Base-by-base conservation (phyloP, 2,888 invertebrate species). In the Nemotelus pantherinus region DNA sequence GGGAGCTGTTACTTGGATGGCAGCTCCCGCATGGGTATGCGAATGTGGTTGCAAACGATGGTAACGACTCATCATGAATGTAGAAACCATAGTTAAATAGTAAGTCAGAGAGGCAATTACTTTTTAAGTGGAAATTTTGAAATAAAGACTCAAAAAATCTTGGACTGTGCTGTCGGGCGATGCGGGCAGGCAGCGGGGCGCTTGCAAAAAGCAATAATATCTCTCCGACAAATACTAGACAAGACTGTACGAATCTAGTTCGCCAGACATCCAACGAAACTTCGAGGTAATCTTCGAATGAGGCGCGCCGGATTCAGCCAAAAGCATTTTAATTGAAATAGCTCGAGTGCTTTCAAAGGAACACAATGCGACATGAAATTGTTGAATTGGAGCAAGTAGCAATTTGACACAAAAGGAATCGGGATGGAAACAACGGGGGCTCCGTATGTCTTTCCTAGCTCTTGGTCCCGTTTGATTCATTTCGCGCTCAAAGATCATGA, bases 321-420 rank as follows among this genome's bases (percentile, higher is more conserved):
- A 63, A 63, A 63, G 63, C 63, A 63, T 63, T 63, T 63, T 63
- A 63, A 63, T 63, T 63, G 63, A 63, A 63, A 63, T 63, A 63
- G 63, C 63, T 63, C 43, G 43, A 63, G 57, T 41, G 63, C 25
- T 41, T 41, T 63, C 63, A 63, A 63, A 25, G 10, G 41, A 7
- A 25, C 43, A 39, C 43, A 43, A 63, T 41, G 41, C 3, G 41
- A 43, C 41, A 43, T 41, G 41, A 63, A n/a, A 63, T 7, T 63
- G 63, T 3, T 63, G 63, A 25, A 25, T 25, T 25, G 25, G 25
- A 25, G 25, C 25, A 25, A 25, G 25, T 25, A 57, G 57, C 25
- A 57, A 57, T 57, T 57, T 10, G 57, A 5, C 57, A 25, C 25
- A 25, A 25, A 25, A 25, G 25, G 25, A 25, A 25, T 25, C 25